phyloP scores from a whole-genome alignment of 2,113 vertebrate species.

The Thalassarche chlororhynchos region DNA sequence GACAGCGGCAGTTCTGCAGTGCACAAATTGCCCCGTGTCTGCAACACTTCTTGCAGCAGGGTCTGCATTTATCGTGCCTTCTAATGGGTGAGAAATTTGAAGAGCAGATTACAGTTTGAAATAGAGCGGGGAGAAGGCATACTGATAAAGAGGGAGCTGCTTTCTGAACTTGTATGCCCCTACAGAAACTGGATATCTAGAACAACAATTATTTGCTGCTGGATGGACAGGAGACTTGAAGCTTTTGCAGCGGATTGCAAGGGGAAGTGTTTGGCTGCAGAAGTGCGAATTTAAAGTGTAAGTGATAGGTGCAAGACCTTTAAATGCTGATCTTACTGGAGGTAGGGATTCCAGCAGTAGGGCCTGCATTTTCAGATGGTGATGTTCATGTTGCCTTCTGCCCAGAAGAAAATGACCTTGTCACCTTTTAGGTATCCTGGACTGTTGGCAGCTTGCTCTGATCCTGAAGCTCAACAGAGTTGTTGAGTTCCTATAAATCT shows the following conservation, averaged over 20 bases:
- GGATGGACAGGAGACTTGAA: neutral
- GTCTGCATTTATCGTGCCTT: neutral
- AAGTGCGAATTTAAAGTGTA: fast-evolving
- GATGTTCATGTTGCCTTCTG: neutral
- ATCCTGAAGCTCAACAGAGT: neutral
- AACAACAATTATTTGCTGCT: neutral
- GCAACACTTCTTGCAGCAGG: neutral
- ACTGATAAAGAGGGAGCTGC: neutral
- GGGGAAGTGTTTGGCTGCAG: neutral
- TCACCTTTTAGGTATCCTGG: neutral
- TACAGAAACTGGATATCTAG: too few relatives aligned
- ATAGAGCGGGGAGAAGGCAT: neutral
- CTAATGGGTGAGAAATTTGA: neutral
- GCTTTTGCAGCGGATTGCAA: too few relatives aligned
- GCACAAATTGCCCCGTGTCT: fast-evolving
- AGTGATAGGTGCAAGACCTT: neutral
- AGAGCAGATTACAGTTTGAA: neutral
- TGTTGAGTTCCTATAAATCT: fast-evolving
- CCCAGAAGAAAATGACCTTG: neutral
- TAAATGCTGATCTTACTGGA: neutral
- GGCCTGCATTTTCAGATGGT: neutral
- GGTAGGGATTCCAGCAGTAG: neutral
- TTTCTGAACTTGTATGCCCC: neutral
- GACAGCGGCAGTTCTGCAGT: fast-evolving
- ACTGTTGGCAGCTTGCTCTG: neutral